phyloP scores from a whole-genome alignment of 2,113 vertebrate species.

The Nesogale talazaci region DNA sequence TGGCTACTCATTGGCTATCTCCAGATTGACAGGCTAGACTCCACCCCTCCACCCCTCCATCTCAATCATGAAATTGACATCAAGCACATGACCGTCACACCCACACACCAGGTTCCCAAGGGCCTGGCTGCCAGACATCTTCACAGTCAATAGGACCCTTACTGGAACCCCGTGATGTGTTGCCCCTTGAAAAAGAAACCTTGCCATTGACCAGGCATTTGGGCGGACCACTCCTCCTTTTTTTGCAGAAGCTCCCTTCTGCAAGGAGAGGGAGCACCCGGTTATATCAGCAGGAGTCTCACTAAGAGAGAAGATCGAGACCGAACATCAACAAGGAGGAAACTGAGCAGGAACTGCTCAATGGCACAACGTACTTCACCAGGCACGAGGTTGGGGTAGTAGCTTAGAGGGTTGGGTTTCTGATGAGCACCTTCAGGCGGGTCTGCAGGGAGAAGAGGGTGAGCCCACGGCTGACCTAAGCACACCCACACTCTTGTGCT shows the following conservation, averaged over 20 bases:
- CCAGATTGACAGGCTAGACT: too few species aligned
- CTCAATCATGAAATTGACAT: too few species aligned
- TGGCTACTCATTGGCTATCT: too few species aligned
- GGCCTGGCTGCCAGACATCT: neutral
- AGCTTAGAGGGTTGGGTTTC: neutral
- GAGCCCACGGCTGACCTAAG: neutral
- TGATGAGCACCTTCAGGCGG: neutral
- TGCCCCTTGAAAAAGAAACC: neutral
- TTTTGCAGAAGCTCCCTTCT: neutral
- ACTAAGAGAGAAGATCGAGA: neutral
- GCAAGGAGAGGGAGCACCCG: neutral
- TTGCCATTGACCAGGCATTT: neutral
- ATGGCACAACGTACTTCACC: accelerated
- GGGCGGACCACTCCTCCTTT: neutral
- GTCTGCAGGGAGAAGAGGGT: neutral
- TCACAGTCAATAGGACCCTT: neutral
- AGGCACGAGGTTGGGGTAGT: accelerated
- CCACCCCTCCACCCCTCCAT: too few species aligned
- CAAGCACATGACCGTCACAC: too few species aligned
- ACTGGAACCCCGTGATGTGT: neutral
- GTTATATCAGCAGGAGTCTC: neutral
- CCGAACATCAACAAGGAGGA: neutral
- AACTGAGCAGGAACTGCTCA: neutral
- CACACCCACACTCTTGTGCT: neutral
- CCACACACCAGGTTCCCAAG: neutral